phyloP scores from a whole-genome alignment of 2,113 vertebrate genomes.

The Macroglossus sobrinus region DNA sequence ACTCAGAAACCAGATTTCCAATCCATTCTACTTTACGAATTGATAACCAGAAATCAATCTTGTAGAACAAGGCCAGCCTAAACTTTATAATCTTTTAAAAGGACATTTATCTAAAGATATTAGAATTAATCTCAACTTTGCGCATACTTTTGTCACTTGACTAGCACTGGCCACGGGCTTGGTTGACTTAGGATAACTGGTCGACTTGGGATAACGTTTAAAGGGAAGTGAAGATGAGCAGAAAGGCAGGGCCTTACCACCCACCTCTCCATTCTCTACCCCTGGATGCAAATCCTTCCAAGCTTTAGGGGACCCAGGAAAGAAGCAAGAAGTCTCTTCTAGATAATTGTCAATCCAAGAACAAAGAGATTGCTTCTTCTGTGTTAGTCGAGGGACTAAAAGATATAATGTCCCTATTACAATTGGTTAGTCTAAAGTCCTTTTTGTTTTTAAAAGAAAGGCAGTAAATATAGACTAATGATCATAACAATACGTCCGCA shows the following conservation, averaged over 20 bases:
- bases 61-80: not conserved
- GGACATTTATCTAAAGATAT: not conserved
- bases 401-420: not conserved
- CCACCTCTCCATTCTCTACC: not conserved
- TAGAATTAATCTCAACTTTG: not conserved
- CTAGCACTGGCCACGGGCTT: not conserved
- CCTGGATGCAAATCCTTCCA: not conserved
- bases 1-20: not conserved
- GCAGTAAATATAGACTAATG: not conserved
- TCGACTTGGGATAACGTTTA: not conserved
- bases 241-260: not conserved
- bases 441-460: constrained; percentile 12
- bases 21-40: not conserved
- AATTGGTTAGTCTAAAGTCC: not conserved
- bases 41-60: not conserved
- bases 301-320: not conserved
- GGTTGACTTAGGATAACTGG: not conserved
- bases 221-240: not conserved
- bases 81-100: not conserved
- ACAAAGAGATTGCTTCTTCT: not conserved
- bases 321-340: not conserved
- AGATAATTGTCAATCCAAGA: not conserved
- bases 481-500: not conserved
- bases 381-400: not conserved
- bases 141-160: not conserved